Evolutionary conservation across 2,797 vertebrate genomes (phyloP), one percentile per base, ranked within the genome.

Genomic region (Microhierax caerulescens): DNA sequence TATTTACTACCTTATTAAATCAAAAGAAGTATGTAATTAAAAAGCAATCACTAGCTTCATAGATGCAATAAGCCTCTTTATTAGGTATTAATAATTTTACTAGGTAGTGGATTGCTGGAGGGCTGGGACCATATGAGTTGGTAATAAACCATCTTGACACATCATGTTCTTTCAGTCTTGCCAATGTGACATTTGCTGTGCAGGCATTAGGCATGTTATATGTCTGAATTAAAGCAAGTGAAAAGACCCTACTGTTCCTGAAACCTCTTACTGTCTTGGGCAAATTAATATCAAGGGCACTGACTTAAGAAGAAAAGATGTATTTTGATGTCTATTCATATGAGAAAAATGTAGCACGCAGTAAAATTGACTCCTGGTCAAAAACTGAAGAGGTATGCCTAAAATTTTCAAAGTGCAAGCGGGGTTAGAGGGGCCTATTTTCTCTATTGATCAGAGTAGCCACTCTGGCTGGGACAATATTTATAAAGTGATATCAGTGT

Each of bases 21-120:
- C 76, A 97, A 97, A 97, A 94, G 91, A 97, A 98, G 88, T 96
- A 96, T 93, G 89, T 98, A 96, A 98, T 98, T 98, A 97, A 97
- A 98, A 98, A 93, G 41, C 88, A 79, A 97, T 97, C 97, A 91
- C 93, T 79, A 88, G 77, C 69, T 97, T 98, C 90, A 96, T 97
- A 97, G 90, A 87, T 97, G 78, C 96, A 95, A 78, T 94, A 86
- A 95, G 83, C 27, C 72, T 94, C 88, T 95, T 98, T 97, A 97
- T 96, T 95, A 95, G 95, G 95, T 84, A 95, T 96, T 97, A 96
- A 97, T 97, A 97, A 96, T 97, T 98, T 98, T 97, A 88, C 92
- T 96, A 93, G 77, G 93, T 81, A 85, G 65, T 92, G 94, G 83
- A 89, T 97, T 90, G 96, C 87, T 93, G 41, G 43, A 93, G 78